Base-by-base conservation (phyloP, 2,797 vertebrate genomes). In the Anniella stebbinsi region DNA sequence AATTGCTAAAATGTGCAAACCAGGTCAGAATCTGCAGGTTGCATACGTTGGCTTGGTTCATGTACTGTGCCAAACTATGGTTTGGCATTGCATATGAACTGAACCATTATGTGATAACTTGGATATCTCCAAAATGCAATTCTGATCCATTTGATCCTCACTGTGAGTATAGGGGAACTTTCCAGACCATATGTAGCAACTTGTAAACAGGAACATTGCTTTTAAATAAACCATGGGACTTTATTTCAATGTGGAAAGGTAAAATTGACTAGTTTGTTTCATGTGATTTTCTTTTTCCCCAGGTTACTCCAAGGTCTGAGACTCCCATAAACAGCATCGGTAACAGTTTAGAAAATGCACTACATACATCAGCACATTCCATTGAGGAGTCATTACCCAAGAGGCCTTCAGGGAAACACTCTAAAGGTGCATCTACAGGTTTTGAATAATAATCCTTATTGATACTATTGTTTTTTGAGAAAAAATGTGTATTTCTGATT, bases 241-340 rank as follows among this genome's bases (percentile, higher is more conserved):
- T 73, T 45, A n/a, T 82, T 67, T 73, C 76, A 25, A 11, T 21
- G 76, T 25, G 45, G 28, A n/a, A 13, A 57, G 41, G 21, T 67
- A 51, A 90, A 83, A 41, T 57, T 90, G 77, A 81, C 73, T 5
- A 30, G 25, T 57, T 3, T 28, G 91, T 90, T 94, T 72, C 70
- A 36, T 92, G 66, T 12, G 12, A 45, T 92, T 90, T n/a, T 88
- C 4, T 93, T 91, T 70, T 66, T 87, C 94, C 89, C 0, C 97
- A 99, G 98, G 96, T 96, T 66, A 88, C 97, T 48, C 96, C 96
- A 77, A 97, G 97, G 92, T 97, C 98, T 0, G 97, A 98, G 88
- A 91, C 96, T 77, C 87, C 97, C 0, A 93, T 94, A 84, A 97
- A 94, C 25, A 97, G 93, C 21, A 95, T 97, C 92, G 95, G 97